Conservation (phyloP, 2,113 vertebrate genomes). For the Nettapus auritus region DNA sequence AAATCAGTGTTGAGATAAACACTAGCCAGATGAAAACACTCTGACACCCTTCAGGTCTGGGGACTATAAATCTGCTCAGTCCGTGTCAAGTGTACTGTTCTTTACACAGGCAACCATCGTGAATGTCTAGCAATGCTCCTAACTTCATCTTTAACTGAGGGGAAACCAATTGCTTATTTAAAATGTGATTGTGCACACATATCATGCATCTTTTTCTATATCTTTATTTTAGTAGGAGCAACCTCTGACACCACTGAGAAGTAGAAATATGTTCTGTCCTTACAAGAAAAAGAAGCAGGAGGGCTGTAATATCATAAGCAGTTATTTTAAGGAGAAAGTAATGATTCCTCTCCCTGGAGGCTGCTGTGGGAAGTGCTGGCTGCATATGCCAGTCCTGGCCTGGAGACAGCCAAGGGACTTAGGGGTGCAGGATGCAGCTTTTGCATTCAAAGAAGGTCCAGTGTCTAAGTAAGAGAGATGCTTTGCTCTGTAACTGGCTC, state of each 20-base stretch:
- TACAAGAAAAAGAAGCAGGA: not conserved
- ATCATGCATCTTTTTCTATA: not conserved
- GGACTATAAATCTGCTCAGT: not conserved
- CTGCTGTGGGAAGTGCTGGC: not conserved
- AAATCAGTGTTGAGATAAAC: conserved; percentile 26
- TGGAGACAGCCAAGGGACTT: not conserved
- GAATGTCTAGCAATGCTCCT: not conserved
- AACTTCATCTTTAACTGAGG: not conserved
- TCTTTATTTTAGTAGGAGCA: not conserved
- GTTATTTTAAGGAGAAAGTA: not conserved
- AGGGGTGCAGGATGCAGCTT: not conserved
- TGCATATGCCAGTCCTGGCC: not conserved
- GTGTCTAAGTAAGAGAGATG: not conserved
- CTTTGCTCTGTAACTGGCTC: not conserved
- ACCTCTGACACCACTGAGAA: not conserved
- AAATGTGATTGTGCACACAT: not conserved
- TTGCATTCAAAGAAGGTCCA: accelerated
- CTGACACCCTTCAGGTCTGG: not conserved
- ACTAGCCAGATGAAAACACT: not conserved
- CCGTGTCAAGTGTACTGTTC: not conserved
- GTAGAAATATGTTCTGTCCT: not conserved
- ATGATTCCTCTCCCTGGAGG: not conserved
- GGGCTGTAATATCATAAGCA: not conserved
- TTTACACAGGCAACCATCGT: not conserved
- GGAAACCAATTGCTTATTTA: not conserved